These are phyloP conservation scores for Epinephelus lanceolatus DNA, from an alignment of 2,113 vertebrate genomes.

Conservation along the genomic window DNA sequence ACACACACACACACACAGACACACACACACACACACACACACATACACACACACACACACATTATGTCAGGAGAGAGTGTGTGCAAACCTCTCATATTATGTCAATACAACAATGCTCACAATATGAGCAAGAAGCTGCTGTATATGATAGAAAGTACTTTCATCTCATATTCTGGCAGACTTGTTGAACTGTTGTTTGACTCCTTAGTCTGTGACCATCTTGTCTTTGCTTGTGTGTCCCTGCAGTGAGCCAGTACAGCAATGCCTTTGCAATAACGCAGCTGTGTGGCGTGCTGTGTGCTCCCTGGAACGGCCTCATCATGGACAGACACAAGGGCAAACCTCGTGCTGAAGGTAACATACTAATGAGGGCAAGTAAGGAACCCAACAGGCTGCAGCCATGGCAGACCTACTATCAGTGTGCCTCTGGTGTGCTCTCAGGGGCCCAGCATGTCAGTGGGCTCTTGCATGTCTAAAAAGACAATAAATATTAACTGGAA, in stretches of 20 bases:
- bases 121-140: neutral
- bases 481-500: too few relatives aligned
- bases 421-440: neutral
- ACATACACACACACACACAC: too few relatives aligned
- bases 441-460: neutral
- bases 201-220: neutral
- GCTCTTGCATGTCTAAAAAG: neutral
- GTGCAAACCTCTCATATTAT: too few relatives aligned
- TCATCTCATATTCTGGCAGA: neutral
- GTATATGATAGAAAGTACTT: neutral
- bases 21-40: too few relatives aligned
- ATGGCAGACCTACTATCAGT: neutral
- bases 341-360: conserved; percentile 72
- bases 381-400: neutral
- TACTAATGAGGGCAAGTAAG: neutral
- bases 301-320: conserved; percentile 94
- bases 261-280: conserved; percentile 94
- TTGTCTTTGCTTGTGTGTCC: conserved; percentile 9
- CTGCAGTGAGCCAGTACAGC: conserved; percentile 90
- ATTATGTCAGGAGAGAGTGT: too few relatives aligned
- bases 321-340: conserved; percentile 90
- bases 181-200: neutral
- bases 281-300: conserved; percentile 92
- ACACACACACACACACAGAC: too few relatives aligned
- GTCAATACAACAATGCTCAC: neutral